Evolutionary conservation across 2,113 vertebrate genomes (phyloP).

Genomic region (Rhadina sibilatrix): DNA sequence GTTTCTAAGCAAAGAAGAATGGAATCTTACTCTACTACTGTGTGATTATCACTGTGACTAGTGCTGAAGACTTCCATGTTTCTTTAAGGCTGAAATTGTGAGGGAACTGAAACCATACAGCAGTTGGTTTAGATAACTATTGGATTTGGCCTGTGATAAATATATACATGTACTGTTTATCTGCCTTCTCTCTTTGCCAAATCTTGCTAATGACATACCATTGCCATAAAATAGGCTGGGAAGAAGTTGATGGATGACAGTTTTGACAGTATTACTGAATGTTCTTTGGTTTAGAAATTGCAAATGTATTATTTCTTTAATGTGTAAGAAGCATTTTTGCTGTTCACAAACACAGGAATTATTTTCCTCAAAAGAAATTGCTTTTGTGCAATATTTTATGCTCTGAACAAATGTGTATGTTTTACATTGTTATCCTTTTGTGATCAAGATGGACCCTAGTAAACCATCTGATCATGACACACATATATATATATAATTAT

Average conservation of each 20-base stretch:
- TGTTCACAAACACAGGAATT: conserved; percentile 60
- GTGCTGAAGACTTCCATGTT: conserved; percentile 12
- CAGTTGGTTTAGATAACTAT: background rate
- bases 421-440: conserved; percentile 62
- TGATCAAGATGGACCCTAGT: conserved; percentile 44
- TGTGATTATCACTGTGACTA: conserved; percentile 81
- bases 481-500: conserved; percentile 2
- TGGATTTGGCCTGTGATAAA: conserved; percentile 26
- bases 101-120: conserved; percentile 23
- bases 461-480: conserved; percentile 55
- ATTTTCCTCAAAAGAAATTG: conserved; percentile 66
- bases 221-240: conserved; percentile 68
- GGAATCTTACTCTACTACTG: conserved; percentile 85
- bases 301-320: conserved; percentile 48
- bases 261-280: conserved; percentile 81
- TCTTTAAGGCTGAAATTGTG: conserved; percentile 43
- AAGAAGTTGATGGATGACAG: conserved; percentile 58
- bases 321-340: conserved; percentile 50
- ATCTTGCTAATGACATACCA: conserved; percentile 66
- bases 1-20: conserved; percentile 74
- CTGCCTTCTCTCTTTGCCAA: conserved; percentile 82
- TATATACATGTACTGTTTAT: conserved; percentile 43
- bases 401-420: conserved; percentile 75
- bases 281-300: conserved; percentile 70
- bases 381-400: conserved; percentile 87